Conservation (phyloP, 2,113 vertebrate genomes). For the Pelodiscus sinensis region DNA sequence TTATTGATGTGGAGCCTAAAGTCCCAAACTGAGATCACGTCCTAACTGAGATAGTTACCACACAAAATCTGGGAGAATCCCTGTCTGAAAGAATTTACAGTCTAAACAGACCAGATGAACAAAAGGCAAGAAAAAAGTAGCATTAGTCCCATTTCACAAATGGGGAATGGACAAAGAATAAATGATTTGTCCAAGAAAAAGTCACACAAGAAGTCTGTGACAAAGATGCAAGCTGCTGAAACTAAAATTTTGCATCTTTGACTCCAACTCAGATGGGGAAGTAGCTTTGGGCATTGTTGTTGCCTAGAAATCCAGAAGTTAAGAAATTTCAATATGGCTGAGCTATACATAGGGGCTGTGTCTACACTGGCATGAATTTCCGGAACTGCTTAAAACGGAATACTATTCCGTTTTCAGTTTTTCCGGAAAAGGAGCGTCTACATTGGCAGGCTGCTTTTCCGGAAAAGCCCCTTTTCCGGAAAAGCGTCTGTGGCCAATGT, state of each 20-base stretch:
- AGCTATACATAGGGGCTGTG: neutral
- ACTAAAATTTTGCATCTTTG: conserved; percentile 7
- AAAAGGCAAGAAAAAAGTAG: neutral
- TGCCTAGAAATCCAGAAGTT: conserved; percentile 23
- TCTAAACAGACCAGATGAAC: neutral
- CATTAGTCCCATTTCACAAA: neutral
- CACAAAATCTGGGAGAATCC: neutral
- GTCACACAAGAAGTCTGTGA: neutral
- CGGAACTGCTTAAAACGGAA: too few species aligned
- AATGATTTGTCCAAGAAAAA: neutral
- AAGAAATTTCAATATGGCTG: conserved; percentile 20
- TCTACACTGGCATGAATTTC: too few species aligned
- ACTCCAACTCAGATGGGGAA: neutral
- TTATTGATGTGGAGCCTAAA: neutral
- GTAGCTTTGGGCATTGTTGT: neutral
- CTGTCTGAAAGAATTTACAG: neutral
- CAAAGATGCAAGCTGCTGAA: conserved; percentile 7
- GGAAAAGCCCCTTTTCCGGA: too few species aligned
- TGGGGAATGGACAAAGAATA: neutral
- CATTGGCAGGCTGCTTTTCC: too few species aligned
- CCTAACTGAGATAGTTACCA: neutral
- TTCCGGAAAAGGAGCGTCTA: too few species aligned
- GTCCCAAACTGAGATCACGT: neutral
- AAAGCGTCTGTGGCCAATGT: too few species aligned
- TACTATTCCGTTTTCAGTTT: too few species aligned